Conservation (phyloP, 2,888 invertebrate species). For the Sympetrum striolatum region DNA sequence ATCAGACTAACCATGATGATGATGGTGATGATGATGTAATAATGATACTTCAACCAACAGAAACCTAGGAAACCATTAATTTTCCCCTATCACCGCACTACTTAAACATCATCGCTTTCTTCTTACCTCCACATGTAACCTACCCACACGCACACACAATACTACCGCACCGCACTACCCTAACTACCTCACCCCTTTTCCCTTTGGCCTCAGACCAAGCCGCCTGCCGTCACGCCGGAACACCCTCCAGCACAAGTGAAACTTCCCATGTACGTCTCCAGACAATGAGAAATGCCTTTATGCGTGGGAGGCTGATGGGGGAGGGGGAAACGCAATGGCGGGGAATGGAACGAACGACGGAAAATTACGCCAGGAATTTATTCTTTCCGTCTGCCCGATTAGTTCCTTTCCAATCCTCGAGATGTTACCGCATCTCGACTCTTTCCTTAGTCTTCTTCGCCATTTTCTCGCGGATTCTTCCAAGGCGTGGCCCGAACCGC, state of each 20-base stretch:
- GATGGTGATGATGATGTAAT: too few relatives aligned
- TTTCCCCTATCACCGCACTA: too few relatives aligned
- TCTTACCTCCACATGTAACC: background rate
- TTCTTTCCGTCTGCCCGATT: conserved; percentile 19
- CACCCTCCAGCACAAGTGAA: conserved; percentile 6
- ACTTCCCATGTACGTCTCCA: conserved; percentile 33
- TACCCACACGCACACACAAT: background rate
- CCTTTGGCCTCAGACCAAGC: conserved; percentile 31
- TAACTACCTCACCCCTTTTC: background rate
- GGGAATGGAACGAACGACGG: background rate
- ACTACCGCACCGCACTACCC: background rate
- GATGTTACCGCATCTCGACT: background rate
- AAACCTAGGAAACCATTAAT: too few relatives aligned
- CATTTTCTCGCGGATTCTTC: background rate
- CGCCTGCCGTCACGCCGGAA: conserved; percentile 30
- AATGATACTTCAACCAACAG: too few relatives aligned
- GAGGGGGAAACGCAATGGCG: background rate
- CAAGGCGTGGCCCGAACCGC: background rate
- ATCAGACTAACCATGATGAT: too few relatives aligned
- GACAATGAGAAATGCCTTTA: conserved; percentile 40
- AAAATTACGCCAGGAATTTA: background rate
- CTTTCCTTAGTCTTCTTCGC: background rate
- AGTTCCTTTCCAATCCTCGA: background rate
- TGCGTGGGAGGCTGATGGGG: conserved; percentile 4
- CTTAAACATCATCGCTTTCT: too few relatives aligned